Conservation (phyloP, 2,797 vertebrate genomes). For the Menidia menidia region DNA sequence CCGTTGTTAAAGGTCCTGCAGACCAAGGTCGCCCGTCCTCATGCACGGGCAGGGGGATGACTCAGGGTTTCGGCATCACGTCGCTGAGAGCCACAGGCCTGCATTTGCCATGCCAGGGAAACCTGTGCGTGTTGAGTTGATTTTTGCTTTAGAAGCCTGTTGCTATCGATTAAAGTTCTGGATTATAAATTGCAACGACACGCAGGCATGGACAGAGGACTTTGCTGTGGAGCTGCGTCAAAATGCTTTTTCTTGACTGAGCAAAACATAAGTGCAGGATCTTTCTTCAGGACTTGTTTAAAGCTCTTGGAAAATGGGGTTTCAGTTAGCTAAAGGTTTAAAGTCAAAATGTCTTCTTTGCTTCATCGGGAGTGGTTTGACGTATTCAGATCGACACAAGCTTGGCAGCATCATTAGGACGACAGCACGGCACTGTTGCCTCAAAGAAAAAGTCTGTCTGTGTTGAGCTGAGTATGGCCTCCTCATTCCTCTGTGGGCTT, state of each 20-base stretch:
- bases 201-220: too few relatives aligned
- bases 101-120: slow-evolving; percentile 29
- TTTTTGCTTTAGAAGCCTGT: slow-evolving; percentile 16
- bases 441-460: too few relatives aligned
- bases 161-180: slow-evolving; percentile 20
- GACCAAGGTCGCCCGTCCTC: slow-evolving; percentile 44
- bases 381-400: not conserved
- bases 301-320: not conserved
- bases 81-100: slow-evolving; percentile 20
- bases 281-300: slow-evolving; percentile 1
- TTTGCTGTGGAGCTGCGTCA: not conserved
- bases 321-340: not conserved
- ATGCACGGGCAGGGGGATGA: slow-evolving; percentile 22
- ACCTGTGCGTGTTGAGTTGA: slow-evolving; percentile 29
- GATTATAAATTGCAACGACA: slow-evolving; percentile 6
- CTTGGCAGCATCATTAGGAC: not conserved
- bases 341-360: not conserved
- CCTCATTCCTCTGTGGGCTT: too few relatives aligned
- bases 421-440: not conserved
- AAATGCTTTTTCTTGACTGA: not conserved
- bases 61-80: slow-evolving; percentile 20
- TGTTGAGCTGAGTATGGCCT: too few relatives aligned
- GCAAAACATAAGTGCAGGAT: not conserved
- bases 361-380: not conserved
- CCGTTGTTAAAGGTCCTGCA: slow-evolving; percentile 52